Evolutionary conservation across 1,140 invertebrate genomes (phyloP).

Genomic region (Brachionus koreanus): DNA sequence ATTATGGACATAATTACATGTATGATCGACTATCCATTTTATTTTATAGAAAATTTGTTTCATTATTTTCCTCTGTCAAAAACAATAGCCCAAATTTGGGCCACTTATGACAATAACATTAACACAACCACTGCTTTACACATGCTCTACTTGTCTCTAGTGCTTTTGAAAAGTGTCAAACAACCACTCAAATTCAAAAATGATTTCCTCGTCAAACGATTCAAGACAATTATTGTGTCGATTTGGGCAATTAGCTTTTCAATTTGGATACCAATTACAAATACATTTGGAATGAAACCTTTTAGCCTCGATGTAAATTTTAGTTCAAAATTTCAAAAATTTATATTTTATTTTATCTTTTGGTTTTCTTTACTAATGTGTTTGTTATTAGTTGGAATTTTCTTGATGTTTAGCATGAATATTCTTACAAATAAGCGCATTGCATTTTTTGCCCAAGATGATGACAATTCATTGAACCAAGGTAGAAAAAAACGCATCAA

Average conservation of each 20-base stretch:
- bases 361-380: not conserved
- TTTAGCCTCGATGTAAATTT: not conserved
- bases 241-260: conserved; percentile 5
- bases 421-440: not conserved
- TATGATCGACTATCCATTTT: not conserved
- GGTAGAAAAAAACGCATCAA: not conserved
- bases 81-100: not conserved
- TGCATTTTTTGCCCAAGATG: not conserved
- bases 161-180: not conserved
- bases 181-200: not conserved
- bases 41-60: conserved; percentile 6
- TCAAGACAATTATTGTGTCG: not conserved
- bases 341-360: not conserved
- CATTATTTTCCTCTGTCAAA: not conserved
- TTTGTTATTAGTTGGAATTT: not conserved
- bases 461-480: not conserved
- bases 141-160: not conserved
- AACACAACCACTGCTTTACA: not conserved
- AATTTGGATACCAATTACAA: not conserved
- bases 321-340: not conserved
- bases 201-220: not conserved
- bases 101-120: not conserved
- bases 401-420: not conserved
- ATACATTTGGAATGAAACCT: not conserved
- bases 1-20: not conserved